A percentile compares a stretch with the other conserved stretches of the same genome.
Conservation (phyloP, 2,888 invertebrate species). For the Ectemnius continuus region DNA sequence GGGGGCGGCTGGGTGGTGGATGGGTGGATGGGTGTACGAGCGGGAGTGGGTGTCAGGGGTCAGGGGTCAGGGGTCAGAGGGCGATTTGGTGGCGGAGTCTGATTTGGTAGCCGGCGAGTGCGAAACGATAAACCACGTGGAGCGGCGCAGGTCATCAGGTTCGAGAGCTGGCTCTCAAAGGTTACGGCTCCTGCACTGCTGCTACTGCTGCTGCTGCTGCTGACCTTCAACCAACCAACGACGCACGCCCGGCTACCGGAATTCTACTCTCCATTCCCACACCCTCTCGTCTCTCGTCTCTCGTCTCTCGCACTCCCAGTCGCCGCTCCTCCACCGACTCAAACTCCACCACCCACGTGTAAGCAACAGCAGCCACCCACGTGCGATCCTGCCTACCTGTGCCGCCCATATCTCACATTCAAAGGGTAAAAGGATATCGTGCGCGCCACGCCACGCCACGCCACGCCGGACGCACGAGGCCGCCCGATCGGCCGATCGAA, state of each 20-base stretch:
- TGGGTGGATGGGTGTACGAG: too few species aligned
- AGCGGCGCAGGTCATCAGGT: conserved; percentile 2
- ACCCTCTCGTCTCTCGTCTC: background rate
- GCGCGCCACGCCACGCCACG: too few species aligned
- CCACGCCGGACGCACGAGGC: too few species aligned
- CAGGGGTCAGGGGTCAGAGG: background rate
- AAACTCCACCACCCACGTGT: conserved; percentile 32
- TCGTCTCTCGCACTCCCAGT: background rate
- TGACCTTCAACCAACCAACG: conserved; percentile 42
- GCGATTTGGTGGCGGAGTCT: conserved; percentile 21
- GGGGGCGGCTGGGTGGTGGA: too few species aligned
- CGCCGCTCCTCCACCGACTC: background rate
- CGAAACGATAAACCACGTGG: conserved; percentile 32
- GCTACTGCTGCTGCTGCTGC: conserved; percentile 12
- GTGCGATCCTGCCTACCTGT: conserved; percentile 22
- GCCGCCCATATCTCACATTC: background rate
- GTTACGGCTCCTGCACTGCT: conserved; percentile 39
- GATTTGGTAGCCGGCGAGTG: conserved; percentile 1
- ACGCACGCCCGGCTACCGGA: conserved; percentile 19
- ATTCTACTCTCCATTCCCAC: conserved; percentile 9
- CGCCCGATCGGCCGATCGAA: too few species aligned
- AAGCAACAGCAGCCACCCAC: conserved; percentile 21
- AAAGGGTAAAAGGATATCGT: too few species aligned
- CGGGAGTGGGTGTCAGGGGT: background rate
- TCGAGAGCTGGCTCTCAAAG: conserved; percentile 39